phyloP scores from a whole-genome alignment of 2,113 vertebrate genomes.

The Cynopterus brachyotis region DNA sequence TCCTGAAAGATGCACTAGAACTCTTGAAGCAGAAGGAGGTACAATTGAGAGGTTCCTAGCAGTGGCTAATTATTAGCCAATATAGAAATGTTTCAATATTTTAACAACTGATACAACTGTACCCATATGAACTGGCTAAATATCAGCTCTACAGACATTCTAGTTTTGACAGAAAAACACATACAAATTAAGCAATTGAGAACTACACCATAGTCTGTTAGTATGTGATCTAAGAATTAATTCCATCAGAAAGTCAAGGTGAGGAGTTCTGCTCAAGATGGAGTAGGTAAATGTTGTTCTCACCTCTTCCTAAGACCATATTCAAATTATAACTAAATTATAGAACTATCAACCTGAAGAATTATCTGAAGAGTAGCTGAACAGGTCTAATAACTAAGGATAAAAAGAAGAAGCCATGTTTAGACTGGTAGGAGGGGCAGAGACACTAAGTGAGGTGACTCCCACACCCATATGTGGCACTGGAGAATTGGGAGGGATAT shows the following conservation, averaged over 20 bases:
- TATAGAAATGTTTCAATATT: background rate
- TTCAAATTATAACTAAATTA: no score
- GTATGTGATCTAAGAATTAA: background rate
- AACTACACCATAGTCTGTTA: background rate
- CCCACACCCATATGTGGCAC: no score
- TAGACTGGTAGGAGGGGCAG: no score
- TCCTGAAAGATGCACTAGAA: background rate
- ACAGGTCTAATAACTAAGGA: no score
- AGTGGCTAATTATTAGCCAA: background rate
- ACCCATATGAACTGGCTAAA: background rate
- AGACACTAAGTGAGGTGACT: no score
- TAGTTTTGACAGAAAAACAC: background rate
- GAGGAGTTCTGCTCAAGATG: no score
- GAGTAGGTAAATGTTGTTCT: no score
- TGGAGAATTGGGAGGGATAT: no score
- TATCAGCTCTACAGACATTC: background rate
- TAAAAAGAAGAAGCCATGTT: no score
- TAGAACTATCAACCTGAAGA: no score
- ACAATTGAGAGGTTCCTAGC: background rate
- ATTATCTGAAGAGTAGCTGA: no score
- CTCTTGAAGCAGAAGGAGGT: background rate
- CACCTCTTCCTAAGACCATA: no score
- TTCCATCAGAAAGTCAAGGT: background rate
- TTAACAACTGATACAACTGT: background rate
- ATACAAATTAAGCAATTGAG: background rate